phyloP scores from a whole-genome alignment of 2,888 invertebrate genomes.

The Deladenus siricidicola region DNA sequence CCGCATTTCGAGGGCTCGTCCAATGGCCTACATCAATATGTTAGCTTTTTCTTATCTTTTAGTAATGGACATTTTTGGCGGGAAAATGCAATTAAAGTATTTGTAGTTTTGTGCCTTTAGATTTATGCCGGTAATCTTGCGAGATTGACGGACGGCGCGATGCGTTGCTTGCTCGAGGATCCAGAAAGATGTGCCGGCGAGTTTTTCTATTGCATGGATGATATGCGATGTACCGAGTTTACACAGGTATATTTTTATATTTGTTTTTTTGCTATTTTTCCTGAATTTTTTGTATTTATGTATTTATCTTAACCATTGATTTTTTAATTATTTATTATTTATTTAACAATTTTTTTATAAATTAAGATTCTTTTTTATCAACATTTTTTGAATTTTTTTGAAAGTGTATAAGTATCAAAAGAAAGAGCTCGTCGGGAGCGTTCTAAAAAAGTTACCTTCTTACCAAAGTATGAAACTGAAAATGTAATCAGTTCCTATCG shows the following conservation, averaged over 20 bases:
- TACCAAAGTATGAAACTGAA: too few relatives aligned
- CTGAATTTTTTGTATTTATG: not conserved
- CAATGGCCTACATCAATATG: conserved; percentile 46
- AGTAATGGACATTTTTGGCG: too few relatives aligned
- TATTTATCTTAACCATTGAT: not conserved
- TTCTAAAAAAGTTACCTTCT: too few relatives aligned
- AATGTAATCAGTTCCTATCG: too few relatives aligned
- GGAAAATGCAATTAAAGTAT: too few relatives aligned
- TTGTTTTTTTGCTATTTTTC: too few relatives aligned
- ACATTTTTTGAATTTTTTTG: not conserved
- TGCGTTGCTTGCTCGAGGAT: conserved; percentile 28
- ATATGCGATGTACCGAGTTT: conserved; percentile 33
- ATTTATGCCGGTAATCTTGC: conserved; percentile 45
- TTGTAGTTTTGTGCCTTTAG: conserved; percentile 23
- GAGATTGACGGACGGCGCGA: conserved; percentile 31
- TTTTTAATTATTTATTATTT: not conserved
- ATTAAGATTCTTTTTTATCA: not conserved
- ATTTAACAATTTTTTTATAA: not conserved
- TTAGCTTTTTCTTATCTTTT: too few relatives aligned
- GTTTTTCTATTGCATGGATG: conserved; percentile 45
- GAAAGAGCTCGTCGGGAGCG: too few relatives aligned
- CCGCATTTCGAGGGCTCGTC: conserved; percentile 37
- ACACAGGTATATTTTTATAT: too few relatives aligned
- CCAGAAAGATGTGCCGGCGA: conserved; percentile 33
- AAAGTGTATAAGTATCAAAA: too few relatives aligned